Evolutionary conservation across 1,140 invertebrate genomes (phyloP).

Genomic region (Cecropterus lyciades): DNA sequence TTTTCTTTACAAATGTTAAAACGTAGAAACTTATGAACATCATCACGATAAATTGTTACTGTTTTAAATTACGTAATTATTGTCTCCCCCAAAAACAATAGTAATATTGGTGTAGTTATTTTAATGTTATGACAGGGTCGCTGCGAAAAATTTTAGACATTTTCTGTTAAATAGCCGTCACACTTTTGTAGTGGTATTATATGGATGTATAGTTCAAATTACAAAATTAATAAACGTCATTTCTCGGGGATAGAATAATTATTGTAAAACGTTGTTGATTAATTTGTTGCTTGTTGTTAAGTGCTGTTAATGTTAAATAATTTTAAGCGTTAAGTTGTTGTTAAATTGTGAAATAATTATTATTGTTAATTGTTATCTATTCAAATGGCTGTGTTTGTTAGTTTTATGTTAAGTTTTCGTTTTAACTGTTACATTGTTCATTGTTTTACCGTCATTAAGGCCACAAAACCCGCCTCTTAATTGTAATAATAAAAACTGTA

Average conservation of each 20-base stretch:
- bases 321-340: constrained; percentile 78
- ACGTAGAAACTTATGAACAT: constrained; percentile 10
- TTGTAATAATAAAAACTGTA: constrained; percentile 8
- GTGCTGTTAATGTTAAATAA: constrained; percentile 70
- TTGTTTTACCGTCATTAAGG: constrained; percentile 79
- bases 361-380: constrained; percentile 59
- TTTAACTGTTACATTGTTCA: constrained; percentile 67
- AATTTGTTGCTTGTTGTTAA: constrained; percentile 54
- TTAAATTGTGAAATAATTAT: constrained; percentile 56
- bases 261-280: constrained; percentile 57
- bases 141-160: no score
- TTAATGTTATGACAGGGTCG: no score
- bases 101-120: no score
- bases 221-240: constrained; percentile 31
- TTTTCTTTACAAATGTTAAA: constrained; percentile 2
- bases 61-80: constrained; percentile 49
- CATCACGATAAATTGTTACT: constrained; percentile 33
- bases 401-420: constrained; percentile 83
- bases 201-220: no score
- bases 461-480: constrained; percentile 38
- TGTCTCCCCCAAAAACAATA: constrained; percentile 50
- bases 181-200: no score
- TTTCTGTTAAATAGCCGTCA: no score
- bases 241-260: constrained; percentile 64
- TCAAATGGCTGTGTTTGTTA: constrained; percentile 80